Percentiles rank a stretch among this genome's conserved stretches.
phyloP scores from a whole-genome alignment of 1,140 invertebrate species.

The Glomeris maerens region DNA sequence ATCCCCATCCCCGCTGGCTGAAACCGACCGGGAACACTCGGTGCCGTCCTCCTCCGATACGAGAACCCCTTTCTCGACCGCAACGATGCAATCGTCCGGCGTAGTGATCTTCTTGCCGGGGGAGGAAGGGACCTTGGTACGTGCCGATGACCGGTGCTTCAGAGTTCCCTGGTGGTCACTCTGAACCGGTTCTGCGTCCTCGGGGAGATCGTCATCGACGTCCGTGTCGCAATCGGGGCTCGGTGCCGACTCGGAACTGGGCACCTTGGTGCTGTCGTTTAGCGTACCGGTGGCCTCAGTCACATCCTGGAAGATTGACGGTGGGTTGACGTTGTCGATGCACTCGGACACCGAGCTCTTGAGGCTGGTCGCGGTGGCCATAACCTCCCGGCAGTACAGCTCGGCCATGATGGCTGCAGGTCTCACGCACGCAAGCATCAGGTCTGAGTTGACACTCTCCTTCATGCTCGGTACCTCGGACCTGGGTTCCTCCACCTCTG shows the following conservation, averaged over 20 bases:
- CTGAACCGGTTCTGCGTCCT: constrained; percentile 22
- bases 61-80: constrained; percentile 31
- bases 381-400: constrained; percentile 23
- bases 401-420: constrained; percentile 23
- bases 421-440: constrained; percentile 21
- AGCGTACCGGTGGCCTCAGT: constrained; percentile 43
- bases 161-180: constrained; percentile 12
- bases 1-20: constrained; percentile 7
- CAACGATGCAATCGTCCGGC: constrained; percentile 21
- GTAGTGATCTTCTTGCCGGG: constrained; percentile 6
- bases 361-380: constrained; percentile 27
- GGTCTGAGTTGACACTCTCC: constrained; percentile 19
- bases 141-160: constrained; percentile 11
- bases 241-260: constrained; percentile 35
- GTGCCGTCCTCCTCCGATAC: constrained; percentile 1
- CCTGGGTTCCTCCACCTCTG: constrained; percentile 47
- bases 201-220: constrained; percentile 25
- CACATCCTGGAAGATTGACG: constrained; percentile 44
- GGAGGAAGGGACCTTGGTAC: constrained; percentile 15
- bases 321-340: constrained; percentile 47
- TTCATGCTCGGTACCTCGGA: constrained; percentile 11
- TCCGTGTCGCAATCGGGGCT: constrained; percentile 37
- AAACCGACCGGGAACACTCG: not conserved
- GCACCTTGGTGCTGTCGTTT: constrained; percentile 34
- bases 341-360: constrained; percentile 38